phyloP scores from a whole-genome alignment of 2,797 vertebrate genomes.

The Darevskia nairensis region DNA sequence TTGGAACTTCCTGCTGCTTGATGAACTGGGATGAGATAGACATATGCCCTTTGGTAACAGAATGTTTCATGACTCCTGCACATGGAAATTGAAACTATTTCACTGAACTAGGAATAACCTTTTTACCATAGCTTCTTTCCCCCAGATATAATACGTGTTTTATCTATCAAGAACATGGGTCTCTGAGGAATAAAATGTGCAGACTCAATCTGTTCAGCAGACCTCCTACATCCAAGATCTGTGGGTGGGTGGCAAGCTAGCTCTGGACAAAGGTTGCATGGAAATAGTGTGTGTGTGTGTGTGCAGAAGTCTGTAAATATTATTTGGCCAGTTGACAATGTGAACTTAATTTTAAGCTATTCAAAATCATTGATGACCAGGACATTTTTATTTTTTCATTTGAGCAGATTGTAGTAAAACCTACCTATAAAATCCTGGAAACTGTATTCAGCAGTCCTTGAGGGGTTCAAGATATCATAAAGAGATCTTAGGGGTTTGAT shows the following conservation, averaged over 20 bases:
- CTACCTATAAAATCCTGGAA: too few relatives aligned
- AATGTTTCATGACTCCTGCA: neutral
- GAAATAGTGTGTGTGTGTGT: neutral
- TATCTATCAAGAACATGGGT: neutral
- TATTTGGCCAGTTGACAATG: neutral
- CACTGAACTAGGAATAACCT: neutral
- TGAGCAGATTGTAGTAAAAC: neutral
- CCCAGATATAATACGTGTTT: neutral
- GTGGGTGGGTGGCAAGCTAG: neutral
- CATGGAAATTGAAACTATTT: neutral
- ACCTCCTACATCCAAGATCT: neutral
- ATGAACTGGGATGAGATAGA: neutral
- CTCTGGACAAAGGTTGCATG: neutral
- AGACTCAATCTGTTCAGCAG: conserved; percentile 6
- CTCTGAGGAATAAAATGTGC: neutral
- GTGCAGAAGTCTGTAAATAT: neutral
- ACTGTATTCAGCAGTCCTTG: too few relatives aligned
- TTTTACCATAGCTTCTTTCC: neutral
- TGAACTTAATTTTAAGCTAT: neutral
- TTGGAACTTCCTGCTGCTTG: neutral
- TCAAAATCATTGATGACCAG: neutral
- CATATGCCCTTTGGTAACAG: neutral
- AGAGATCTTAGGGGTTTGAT: too few relatives aligned
- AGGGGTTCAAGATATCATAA: too few relatives aligned
- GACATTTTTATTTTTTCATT: neutral